These are phyloP conservation scores for Aleiodes sp. DNA, from an alignment of 1,140 invertebrate genomes.

Conservation along the genomic window DNA sequence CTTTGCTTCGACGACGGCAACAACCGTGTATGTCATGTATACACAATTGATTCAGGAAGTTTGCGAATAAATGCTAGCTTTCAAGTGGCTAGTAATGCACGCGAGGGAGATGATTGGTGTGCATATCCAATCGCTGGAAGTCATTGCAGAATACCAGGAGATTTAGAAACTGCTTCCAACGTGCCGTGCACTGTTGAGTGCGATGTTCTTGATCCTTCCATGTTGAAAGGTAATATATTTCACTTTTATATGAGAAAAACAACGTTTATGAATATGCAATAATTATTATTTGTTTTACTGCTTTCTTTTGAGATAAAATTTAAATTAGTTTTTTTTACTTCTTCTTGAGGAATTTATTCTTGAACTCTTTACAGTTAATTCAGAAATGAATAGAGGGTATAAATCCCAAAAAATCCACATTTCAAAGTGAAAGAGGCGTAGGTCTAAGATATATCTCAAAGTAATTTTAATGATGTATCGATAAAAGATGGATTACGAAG, in stretches of 20 bases:
- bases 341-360: too few relatives aligned
- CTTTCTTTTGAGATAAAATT: too few relatives aligned
- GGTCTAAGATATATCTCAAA: too few relatives aligned
- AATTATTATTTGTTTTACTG: too few relatives aligned
- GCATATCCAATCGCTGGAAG: conserved; percentile 68
- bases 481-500: too few relatives aligned
- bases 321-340: too few relatives aligned
- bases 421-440: too few relatives aligned
- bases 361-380: too few relatives aligned
- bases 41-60: conserved; percentile 68
- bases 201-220: conserved; percentile 74
- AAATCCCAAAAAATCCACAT: too few relatives aligned
- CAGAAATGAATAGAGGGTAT: too few relatives aligned
- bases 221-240: conserved; percentile 57
- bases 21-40: conserved; percentile 69
- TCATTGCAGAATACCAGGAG: conserved; percentile 67
- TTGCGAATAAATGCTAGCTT: conserved; percentile 68
- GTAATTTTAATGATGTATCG: too few relatives aligned
- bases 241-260: background rate
- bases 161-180: conserved; percentile 57
- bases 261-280: too few relatives aligned
- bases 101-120: conserved; percentile 66
- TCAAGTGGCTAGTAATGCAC: conserved; percentile 58
- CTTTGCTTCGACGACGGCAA: conserved; percentile 68
- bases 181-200: conserved; percentile 72